Evolutionary conservation across 1,140 invertebrate genomes (phyloP), one percentile per base, ranked within the genome.

Genomic region (Teleogryllus occipitalis): DNA sequence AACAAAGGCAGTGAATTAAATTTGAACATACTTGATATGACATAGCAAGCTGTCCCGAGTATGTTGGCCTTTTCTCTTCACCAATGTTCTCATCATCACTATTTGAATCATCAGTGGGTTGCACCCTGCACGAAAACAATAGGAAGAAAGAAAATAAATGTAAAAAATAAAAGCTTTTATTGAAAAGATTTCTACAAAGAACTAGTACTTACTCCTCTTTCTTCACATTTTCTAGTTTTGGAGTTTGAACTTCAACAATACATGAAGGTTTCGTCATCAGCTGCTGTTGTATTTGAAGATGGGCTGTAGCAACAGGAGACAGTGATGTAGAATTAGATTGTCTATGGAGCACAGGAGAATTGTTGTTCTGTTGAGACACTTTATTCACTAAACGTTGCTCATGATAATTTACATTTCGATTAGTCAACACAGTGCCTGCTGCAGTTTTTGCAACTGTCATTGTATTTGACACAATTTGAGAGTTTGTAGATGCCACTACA

Each of bases 381-480:
- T 65, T 65, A 18, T 65, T 65, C 10, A 65, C 54, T 14, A 65
- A 14, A 65, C 54, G 54, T 65, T 65, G 54, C 18, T 65, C 54
- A 65, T 65, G 54, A 65, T 65, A 65, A 65, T 65, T 65, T 18
- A 65, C 54, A 65, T 65, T 65, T 65, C 54, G 10, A 65, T 65
- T 65, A 18, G 18, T 65, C 27, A 39, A 39, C 46, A 54, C 14
- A 47, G 21, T 75, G 73, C 46, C 46, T 47, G 78, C 47, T 22
- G 78, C n/a, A 47, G 39, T 8, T 49, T 77, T 77, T 48, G 78
- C 27, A 46, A 79, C 21, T 39, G 78, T 75, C n/a, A 79, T 65
- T 22, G 78, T 79, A 8, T 49, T 3, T 48, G 14, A 10, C 47
- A 77, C 22, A 21, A 77, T 48, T 10, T 77, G 78, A n/a, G 78